Evolutionary conservation across 2,888 invertebrate genomes (phyloP).

Genomic region (Leptopilina myrica): DNA sequence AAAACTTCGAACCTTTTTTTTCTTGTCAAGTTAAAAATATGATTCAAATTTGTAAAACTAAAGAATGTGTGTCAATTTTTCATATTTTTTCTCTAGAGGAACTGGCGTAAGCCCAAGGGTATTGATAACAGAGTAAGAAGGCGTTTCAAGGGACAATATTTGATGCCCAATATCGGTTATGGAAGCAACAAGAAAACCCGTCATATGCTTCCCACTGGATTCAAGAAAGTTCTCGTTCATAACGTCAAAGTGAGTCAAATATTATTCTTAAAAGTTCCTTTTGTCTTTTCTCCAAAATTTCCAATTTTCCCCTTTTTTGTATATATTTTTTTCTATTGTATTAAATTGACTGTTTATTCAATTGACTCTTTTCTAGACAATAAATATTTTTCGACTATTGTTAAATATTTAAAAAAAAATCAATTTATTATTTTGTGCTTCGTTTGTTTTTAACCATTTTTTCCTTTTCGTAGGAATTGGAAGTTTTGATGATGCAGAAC

Average conservation of each 20-base stretch:
- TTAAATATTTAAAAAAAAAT: too few relatives aligned
- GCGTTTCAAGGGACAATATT: conserved; percentile 98
- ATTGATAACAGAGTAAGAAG: conserved; percentile 99
- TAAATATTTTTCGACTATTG: too few relatives aligned
- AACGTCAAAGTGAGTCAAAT: conserved; percentile 84
- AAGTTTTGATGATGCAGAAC: conserved; percentile 99
- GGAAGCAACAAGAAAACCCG: conserved; percentile 96
- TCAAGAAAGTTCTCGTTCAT: conserved; percentile 95
- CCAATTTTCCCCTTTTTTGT: too few relatives aligned
- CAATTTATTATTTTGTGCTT: not conserved
- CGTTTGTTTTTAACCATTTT: not conserved
- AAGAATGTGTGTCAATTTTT: conserved; percentile 20
- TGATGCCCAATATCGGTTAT: conserved; percentile 99
- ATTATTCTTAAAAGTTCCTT: not conserved
- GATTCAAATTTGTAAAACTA: conserved; percentile 3
- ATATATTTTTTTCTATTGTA: too few relatives aligned
- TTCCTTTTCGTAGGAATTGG: conserved; percentile 86
- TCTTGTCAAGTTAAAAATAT: not conserved
- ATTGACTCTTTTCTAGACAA: too few relatives aligned
- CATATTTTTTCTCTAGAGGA: conserved; percentile 80
- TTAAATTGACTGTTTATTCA: too few relatives aligned
- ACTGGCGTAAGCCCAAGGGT: conserved; percentile 99
- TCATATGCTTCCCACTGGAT: conserved; percentile 98
- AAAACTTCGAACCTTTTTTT: too few relatives aligned
- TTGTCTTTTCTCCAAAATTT: too few relatives aligned